Evolutionary conservation across 2,888 invertebrate genomes (phyloP).

Genomic region (Papilio gigon): DNA sequence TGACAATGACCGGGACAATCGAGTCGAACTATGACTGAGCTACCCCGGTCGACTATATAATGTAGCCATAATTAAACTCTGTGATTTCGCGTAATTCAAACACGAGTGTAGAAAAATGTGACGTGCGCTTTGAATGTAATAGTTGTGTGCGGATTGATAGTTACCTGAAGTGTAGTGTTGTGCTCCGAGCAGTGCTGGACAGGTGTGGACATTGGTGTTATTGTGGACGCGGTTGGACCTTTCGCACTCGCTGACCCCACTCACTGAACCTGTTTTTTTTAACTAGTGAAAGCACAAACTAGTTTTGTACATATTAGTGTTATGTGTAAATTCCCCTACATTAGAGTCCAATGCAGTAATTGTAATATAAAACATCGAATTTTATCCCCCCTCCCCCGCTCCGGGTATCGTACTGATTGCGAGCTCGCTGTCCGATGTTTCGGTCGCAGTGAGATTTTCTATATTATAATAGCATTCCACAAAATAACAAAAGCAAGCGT

Average conservation of each 20-base stretch:
- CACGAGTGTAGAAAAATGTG: constrained; percentile 64
- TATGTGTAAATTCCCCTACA: constrained; percentile 75
- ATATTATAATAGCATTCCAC: constrained; percentile 80
- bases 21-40: constrained; percentile 50
- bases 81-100: constrained; percentile 78
- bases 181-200: constrained; percentile 54
- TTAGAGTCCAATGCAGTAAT: constrained; percentile 65
- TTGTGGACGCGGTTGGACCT: constrained; percentile 36
- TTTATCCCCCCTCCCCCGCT: constrained; percentile 61
- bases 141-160: constrained; percentile 72
- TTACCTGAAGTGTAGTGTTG: constrained; percentile 70
- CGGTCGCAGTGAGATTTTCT: constrained; percentile 68
- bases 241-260: constrained; percentile 42
- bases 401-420: constrained; percentile 78
- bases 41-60: constrained; percentile 52
- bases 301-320: constrained; percentile 79
- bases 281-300: constrained; percentile 78
- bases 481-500: constrained; percentile 66
- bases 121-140: constrained; percentile 78
- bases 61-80: constrained; percentile 77
- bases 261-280: constrained; percentile 55
- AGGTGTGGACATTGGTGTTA: constrained; percentile 51
- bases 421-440: constrained; percentile 62
- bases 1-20: constrained; percentile 42
- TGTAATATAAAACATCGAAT: constrained; percentile 79